Evolutionary conservation across 2,797 vertebrate genomes (phyloP), one percentile per base, ranked within the genome.

Genomic region (Myripristis jacobus): DNA sequence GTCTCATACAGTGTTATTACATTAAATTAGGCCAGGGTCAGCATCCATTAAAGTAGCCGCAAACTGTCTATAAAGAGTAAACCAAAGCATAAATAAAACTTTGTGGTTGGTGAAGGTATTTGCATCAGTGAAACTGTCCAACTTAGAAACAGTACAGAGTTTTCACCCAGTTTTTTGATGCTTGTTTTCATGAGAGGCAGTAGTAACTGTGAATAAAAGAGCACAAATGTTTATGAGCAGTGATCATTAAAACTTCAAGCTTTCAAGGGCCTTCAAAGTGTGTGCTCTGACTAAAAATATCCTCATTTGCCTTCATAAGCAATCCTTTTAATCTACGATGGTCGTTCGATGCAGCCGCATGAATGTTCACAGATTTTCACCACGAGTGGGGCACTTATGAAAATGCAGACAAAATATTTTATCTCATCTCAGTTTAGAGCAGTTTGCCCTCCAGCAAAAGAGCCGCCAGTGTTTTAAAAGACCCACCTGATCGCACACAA

Each of bases 11-110:
- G 9, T 66, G 47, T 70, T 73, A 71, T 82, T 73, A 70, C 69
- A 57, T 80, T 84, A 80, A 81, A 83, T 68, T 63, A 72, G 6
- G 77, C 66, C 57, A 48, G 13, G 69, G 68, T 87, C 85, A 86
- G 78, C 72, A 41, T 73, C 41, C 74, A 51, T 6, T 67, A 55
- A 76, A 66, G 54, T 19, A 24, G 25, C 57, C 31, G 46, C 10
- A 55, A 22, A 55, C 12, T 43, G 7, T 43, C 36, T 25, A 66
- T 25, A 24, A 43, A 74, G 16, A 66, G 12, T 66, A 74, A 74
- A 41, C 13, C 3, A 66, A 70, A 31, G 21, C 44, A 80, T 57
- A 21, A 54, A 63, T 73, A 6, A 22, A 62, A 51, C 9, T 57
- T 34, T 66, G 24, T 22, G 12, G 44, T 61, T 56, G 36, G 36